Conservation (phyloP, 2,888 invertebrate genomes). For the Hanleya hanleyi region DNA sequence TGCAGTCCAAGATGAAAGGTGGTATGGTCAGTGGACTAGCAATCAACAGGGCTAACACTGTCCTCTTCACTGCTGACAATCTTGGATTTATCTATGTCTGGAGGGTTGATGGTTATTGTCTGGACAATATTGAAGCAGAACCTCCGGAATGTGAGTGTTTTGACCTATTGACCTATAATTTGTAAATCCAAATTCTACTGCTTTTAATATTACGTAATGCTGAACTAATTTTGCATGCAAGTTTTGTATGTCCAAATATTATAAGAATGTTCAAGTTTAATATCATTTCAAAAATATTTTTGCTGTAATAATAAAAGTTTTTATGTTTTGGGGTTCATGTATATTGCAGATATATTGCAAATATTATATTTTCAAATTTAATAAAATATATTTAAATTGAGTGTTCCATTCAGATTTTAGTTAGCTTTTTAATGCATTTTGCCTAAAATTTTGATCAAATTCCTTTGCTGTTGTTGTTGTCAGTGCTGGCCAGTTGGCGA, state of each 20-base stretch:
- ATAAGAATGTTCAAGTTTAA: too few species aligned
- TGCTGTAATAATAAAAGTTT: too few species aligned
- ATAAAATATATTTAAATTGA: background rate
- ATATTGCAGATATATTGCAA: too few species aligned
- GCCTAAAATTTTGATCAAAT: background rate
- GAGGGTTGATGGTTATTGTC: conserved; percentile 68
- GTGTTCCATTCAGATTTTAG: background rate
- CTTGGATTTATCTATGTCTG: conserved; percentile 71
- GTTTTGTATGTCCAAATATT: too few species aligned
- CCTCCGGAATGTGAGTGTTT: conserved; percentile 67
- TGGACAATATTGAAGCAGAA: conserved; percentile 44
- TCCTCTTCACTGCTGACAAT: conserved; percentile 68
- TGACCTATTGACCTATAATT: too few species aligned
- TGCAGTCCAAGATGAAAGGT: conserved; percentile 53
- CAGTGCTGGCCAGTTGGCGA: conserved; percentile 70
- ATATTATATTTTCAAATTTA: too few species aligned
- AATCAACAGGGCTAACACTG: conserved; percentile 55
- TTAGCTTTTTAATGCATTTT: background rate
- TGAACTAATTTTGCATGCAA: too few species aligned
- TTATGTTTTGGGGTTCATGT: too few species aligned
- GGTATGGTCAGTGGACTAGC: conserved; percentile 63
- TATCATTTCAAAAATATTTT: too few species aligned
- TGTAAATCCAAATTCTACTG: too few species aligned
- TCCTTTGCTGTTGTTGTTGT: conserved; percentile 4
- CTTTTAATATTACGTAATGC: too few species aligned